phyloP scores from a whole-genome alignment of 2,797 vertebrate species.

The Trematomus bernacchii region DNA sequence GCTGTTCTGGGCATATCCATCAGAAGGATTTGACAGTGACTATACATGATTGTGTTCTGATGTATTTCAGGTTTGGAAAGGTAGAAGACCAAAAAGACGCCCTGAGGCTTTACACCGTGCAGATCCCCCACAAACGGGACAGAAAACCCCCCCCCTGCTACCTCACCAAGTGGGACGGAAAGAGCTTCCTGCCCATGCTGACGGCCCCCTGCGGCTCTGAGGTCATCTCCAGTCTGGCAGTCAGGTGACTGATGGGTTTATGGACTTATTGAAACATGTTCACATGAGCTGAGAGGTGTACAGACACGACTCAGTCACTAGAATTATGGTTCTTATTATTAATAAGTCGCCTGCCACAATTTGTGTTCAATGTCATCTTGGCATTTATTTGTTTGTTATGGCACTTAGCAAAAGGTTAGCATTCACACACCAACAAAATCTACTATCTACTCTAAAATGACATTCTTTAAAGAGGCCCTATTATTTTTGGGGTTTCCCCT shows the following conservation, averaged over 20 bases:
- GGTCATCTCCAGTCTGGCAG: constrained; percentile 91
- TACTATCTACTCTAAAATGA: no score
- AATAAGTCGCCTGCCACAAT: no score
- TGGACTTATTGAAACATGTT: not conserved
- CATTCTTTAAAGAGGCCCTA: no score
- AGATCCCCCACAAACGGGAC: constrained; percentile 95
- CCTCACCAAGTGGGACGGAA: constrained; percentile 96
- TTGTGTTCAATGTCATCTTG: no score
- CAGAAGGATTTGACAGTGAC: not conserved
- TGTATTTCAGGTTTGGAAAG: constrained; percentile 87
- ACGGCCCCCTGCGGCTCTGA: constrained; percentile 91
- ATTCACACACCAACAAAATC: no score
- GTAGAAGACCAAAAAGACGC: constrained; percentile 89
- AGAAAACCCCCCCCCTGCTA: constrained; percentile 92
- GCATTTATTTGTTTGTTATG: no score
- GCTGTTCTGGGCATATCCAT: not conserved
- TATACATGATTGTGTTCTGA: not conserved
- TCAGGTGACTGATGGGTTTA: constrained; percentile 84
- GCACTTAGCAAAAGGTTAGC: no score
- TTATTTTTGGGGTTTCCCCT: no score
- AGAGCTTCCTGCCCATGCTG: constrained; percentile 91
- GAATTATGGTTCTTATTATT: no score
- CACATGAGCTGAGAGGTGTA: not conserved
- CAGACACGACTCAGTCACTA: not conserved
- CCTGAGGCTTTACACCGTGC: constrained; percentile 93